A percentile compares a stretch with the other conserved stretches of the same genome.
These are phyloP conservation scores for Vidua macroura DNA, from an alignment of 2,113 vertebrate species.

Conservation along the genomic window DNA sequence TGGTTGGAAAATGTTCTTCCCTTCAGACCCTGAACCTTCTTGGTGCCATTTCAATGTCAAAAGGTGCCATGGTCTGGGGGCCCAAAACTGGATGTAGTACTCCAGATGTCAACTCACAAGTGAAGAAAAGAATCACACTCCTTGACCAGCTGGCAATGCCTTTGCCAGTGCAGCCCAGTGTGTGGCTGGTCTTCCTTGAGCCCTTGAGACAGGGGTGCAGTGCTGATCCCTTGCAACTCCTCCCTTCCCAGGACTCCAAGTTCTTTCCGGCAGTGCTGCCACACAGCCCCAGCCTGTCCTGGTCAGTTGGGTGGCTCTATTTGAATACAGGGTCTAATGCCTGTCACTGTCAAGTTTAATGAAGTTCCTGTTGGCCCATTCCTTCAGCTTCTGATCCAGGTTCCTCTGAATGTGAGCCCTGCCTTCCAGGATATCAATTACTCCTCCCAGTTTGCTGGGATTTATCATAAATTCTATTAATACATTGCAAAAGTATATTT, in stretches of 20 bases:
- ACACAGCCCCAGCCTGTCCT: not conserved
- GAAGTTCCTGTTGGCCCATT: not conserved
- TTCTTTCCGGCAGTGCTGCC: not conserved
- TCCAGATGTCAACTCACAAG: not conserved
- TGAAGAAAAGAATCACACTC: not conserved
- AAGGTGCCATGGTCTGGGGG: not conserved
- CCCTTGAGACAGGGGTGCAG: not conserved
- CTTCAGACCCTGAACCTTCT: not conserved
- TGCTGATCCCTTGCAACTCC: not conserved
- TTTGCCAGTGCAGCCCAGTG: not conserved
- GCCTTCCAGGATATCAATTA: not conserved
- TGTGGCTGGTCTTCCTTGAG: not conserved
- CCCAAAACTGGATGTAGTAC: not conserved
- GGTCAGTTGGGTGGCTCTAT: not conserved
- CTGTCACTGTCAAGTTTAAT: not conserved
- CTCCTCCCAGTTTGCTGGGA: not conserved
- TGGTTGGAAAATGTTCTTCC: not conserved
- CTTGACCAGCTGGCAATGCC: not conserved
- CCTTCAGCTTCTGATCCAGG: not conserved
- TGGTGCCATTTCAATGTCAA: not conserved
- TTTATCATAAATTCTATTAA: not conserved
- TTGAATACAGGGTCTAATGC: not conserved
- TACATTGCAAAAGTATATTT: not conserved
- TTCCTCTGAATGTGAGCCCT: not conserved
- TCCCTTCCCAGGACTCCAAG: accelerated